These are phyloP conservation scores for Nycticorax nycticorax DNA, from an alignment of 2,113 vertebrate genomes.

Conservation along the genomic window DNA sequence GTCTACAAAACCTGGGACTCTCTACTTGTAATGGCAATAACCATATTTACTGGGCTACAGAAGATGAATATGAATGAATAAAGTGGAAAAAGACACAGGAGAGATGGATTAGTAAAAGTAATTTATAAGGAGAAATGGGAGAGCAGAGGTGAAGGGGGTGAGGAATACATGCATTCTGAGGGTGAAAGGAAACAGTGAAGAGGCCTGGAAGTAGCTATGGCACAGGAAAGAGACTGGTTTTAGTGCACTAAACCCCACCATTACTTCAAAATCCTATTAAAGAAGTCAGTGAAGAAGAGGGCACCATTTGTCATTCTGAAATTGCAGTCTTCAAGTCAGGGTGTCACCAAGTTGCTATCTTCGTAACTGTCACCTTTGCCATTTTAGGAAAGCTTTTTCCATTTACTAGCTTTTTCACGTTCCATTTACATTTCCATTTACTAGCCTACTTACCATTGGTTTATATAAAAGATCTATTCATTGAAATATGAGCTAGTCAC, in stretches of 20 bases:
- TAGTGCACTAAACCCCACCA: not conserved
- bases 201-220: not conserved
- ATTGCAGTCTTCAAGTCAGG: not conserved
- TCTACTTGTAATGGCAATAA: not conserved
- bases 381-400: not conserved
- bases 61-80: not conserved
- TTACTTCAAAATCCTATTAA: not conserved
- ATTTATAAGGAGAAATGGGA: not conserved
- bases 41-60: not conserved
- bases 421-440: not conserved
- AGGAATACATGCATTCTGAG: not conserved
- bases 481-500: not conserved
- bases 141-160: not conserved
- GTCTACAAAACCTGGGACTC: not conserved
- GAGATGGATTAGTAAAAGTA: not conserved
- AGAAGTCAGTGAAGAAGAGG: not conserved
- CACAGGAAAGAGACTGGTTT: fast-evolving
- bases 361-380: not conserved
- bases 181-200: not conserved
- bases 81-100: not conserved
- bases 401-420: not conserved
- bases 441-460: not conserved
- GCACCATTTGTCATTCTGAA: not conserved
- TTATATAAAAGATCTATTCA: not conserved
- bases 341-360: not conserved